Evolutionary conservation across 2,113 vertebrate species (phyloP), one percentile per base, ranked within the genome.

Genomic region (Tragelaphus scriptus): DNA sequence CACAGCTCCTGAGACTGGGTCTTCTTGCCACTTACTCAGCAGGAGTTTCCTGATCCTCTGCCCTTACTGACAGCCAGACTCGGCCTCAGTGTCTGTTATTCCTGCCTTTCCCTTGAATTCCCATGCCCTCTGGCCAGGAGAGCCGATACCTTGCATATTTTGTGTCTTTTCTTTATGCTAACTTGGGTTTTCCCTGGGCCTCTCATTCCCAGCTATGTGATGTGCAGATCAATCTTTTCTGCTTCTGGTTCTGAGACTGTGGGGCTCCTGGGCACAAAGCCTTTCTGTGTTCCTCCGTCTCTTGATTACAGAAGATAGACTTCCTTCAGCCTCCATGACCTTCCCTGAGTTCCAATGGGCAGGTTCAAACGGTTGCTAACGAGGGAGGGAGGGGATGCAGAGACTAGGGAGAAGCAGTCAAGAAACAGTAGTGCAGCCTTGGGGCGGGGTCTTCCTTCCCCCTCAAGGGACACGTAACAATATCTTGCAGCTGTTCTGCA

Each of bases 1-100:
- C 12, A 4, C 32, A 26, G 44, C 51, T 81, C 44, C 7, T 6
- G 15, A 5, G 32, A 7, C 71, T 2, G 1, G 28, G 19, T 5
- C 36, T 49, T 13, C 49, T 55, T 30, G 1, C 2, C 30, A 17
- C 17, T 16, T 13, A 63, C 15, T 65, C 65, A n/a, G 21, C 17
- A 10, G 23, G 81, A 53, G 26, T 17, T 17, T 26, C 8, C 15
- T 3, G 28, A 17, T 47, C 51, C 21, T 15, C 32, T 36, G 56
- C 55, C 49, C 2, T 71, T 2, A 3, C 79, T 6, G 61, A 40
- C 28, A 12, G 11, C 25, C 59, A 7, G 1, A 0, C 1, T 21
- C 49, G 11, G 16, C 63, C 53, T 19, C 0, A 0, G 15, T 15
- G 80, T 61, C 53, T 3, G 0, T 11, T 13, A 2, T 14, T 59